Conservation (phyloP, 2,797 vertebrate species). For the Gymnoscopelus braueri region DNA sequence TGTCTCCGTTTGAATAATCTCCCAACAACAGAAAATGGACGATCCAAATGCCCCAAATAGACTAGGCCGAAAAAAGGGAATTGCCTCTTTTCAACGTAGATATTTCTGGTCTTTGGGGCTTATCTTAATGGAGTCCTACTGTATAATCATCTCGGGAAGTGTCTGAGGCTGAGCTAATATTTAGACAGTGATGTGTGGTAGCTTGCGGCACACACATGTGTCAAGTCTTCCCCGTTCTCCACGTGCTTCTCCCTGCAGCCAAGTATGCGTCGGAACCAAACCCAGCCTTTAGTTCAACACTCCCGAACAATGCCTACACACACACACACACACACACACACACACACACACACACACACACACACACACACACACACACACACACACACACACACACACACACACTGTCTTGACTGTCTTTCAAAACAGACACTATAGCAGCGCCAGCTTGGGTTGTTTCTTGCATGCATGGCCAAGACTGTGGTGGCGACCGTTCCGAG, state of each 20-base stretch:
- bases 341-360: background rate
- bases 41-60: background rate
- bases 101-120: constrained; percentile 25
- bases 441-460: no score
- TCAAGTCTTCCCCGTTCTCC: constrained; percentile 2
- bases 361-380: constrained; percentile 8
- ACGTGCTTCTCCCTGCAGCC: background rate
- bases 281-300: background rate
- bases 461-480: no score
- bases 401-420: no score
- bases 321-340: background rate
- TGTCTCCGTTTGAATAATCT: constrained; percentile 13
- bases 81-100: background rate
- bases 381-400: no score
- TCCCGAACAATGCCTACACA: background rate
- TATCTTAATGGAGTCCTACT: constrained; percentile 51
- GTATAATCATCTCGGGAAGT: constrained; percentile 51
- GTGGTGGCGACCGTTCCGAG: no score
- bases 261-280: background rate
- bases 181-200: constrained; percentile 56
- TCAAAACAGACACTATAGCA: no score
- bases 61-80: constrained; percentile 31
- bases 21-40: background rate
- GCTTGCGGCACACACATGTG: background rate
- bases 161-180: constrained; percentile 70